Evolutionary conservation across 2,797 vertebrate genomes (phyloP), one percentile per base, ranked within the genome.

Genomic region (Pantherophis vulpinus): DNA sequence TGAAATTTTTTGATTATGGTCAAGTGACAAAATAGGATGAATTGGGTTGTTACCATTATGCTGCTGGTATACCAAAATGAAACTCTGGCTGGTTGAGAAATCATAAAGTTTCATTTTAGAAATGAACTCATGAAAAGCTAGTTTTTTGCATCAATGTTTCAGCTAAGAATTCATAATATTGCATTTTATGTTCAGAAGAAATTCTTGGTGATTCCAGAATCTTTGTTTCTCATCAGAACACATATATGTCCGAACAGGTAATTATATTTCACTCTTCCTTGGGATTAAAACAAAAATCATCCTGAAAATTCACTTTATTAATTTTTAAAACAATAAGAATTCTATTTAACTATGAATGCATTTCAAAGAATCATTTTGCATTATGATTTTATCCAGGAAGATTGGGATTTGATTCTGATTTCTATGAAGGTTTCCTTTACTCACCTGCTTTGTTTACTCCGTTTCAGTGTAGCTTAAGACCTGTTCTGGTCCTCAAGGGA

Each of bases 271-370:
- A 63, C 70, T 1, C 14, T 90, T 83, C 58, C 54, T 5, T 14
- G 1, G 0, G 0, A 29, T 14, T 13, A 10, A 42, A 90, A 94
- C 79, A 7, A 56, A 63, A 93, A 2, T 23, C 6, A 63, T 32
- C 42, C 5, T 9, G 0, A 0, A 51, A 94, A 96, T 12, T 60
- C 90, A 11, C 37, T 89, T 92, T 92, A 93, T 88, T 91, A 94
- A 91, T 91, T 42, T 86, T 91, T 91, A 27, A 88, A 89, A 0
- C 83, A 20, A 89, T 13, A 79, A 79, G 18, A 79, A 56, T 94
- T 96, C 95, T 96, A 55, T 37, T 89, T 91, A 89, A 87, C 91
- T 94, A 25, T 94, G 90, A 96, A 92, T 66, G 16, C 95, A 95
- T 94, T 51, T 94, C 32, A 93, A 95, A 93, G 92, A 37, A 96